A percentile compares a stretch with the other conserved stretches of the same genome.
Conservation (phyloP, 2,888 invertebrate genomes). For the Sesia bembeciformis region DNA sequence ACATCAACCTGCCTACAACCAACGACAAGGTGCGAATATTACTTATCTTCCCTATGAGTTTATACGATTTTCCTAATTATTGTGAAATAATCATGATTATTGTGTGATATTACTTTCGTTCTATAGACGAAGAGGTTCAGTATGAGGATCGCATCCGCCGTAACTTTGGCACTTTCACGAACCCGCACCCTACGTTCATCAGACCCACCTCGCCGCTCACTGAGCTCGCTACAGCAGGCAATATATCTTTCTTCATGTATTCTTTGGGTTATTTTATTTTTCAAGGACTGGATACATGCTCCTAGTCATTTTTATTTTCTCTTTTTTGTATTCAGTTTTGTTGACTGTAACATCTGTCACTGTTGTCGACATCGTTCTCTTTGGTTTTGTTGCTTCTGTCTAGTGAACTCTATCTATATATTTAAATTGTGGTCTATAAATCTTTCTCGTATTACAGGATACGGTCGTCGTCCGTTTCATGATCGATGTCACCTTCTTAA, state of each 20-base stretch:
- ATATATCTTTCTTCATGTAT: constrained; percentile 11
- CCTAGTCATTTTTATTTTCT: background rate
- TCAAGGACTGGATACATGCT: background rate
- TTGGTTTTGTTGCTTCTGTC: constrained; percentile 6
- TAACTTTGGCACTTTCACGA: constrained; percentile 63
- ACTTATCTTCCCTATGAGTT: too few species aligned
- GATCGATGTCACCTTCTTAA: constrained; percentile 38
- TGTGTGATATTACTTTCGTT: background rate
- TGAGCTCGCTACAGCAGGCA: constrained; percentile 69
- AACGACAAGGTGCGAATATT: constrained; percentile 42
- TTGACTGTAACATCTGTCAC: background rate
- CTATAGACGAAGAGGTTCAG: background rate
- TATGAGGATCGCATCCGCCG: constrained; percentile 44
- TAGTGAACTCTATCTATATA: constrained; percentile 4
- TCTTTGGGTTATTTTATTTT: background rate
- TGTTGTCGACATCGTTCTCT: constrained; percentile 2
- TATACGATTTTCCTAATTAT: background rate
- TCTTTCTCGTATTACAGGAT: constrained; percentile 40
- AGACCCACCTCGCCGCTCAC: constrained; percentile 50
- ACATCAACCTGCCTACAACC: constrained; percentile 82
- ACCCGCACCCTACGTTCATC: constrained; percentile 58
- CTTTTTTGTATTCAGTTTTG: constrained; percentile 4
- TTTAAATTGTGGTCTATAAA: constrained; percentile 7
- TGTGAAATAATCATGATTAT: background rate
- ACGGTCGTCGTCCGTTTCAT: constrained; percentile 41